Conservation (phyloP, 2,888 invertebrate genomes). For the Acronicta leporina region DNA sequence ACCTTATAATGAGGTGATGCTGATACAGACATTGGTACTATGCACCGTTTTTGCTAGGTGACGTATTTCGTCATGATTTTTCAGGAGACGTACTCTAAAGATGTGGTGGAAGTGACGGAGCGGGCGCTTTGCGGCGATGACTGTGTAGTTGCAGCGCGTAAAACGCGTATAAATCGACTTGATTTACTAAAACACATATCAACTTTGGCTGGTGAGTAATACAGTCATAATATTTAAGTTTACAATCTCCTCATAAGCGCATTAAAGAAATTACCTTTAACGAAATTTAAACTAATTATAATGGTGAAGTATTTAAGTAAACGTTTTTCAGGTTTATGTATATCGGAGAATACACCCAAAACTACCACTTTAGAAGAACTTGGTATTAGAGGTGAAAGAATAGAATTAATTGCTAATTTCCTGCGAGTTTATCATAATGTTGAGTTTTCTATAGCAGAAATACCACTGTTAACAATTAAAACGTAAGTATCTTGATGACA, state of each 20-base stretch:
- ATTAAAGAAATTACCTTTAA: no score
- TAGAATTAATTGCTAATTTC: conserved; percentile 23
- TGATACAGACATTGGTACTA: no score
- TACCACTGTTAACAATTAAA: conserved; percentile 20
- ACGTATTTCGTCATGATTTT: not conserved
- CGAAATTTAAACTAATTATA: no score
- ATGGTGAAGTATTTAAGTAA: no score
- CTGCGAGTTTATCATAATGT: conserved; percentile 34
- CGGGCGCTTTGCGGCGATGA: conserved; percentile 42
- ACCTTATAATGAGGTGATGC: no score
- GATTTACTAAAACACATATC: conserved; percentile 50
- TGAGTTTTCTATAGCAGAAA: conserved; percentile 27
- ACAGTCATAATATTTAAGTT: no score
- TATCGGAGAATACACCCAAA: conserved; percentile 22
- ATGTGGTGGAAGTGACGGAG: conserved; percentile 38
- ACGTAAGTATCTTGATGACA: conserved; percentile 24
- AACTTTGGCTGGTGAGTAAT: conserved; percentile 47
- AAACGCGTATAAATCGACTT: conserved; percentile 1
- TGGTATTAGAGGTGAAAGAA: conserved; percentile 36
- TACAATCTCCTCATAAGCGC: no score
- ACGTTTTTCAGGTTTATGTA: conserved; percentile 39
- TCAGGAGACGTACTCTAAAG: conserved; percentile 6
- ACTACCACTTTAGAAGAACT: conserved; percentile 40
- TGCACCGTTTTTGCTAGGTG: not conserved
- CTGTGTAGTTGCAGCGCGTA: conserved; percentile 28